Conservation (phyloP, 2,113 vertebrate genomes). For the Psephotus haematonotus region DNA sequence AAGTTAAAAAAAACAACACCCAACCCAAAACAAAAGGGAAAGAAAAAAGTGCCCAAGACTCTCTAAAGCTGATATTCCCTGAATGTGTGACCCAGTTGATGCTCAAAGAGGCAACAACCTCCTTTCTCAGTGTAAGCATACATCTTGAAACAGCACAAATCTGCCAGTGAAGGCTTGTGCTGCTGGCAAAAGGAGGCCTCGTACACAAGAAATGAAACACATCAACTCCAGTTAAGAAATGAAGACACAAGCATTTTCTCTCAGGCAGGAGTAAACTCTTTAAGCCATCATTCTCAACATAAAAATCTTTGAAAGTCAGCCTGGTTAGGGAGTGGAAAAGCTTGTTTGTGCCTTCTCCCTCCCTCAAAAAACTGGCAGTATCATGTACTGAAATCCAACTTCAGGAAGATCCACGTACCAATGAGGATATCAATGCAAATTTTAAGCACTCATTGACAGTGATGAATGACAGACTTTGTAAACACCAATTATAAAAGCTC, state of each 20-base stretch:
- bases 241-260: neutral
- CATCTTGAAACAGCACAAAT: neutral
- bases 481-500: conserved; percentile 35
- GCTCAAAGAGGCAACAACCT: neutral
- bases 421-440: neutral
- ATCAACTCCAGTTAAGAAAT: neutral
- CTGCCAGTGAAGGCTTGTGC: neutral
- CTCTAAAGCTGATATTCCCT: neutral
- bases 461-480: neutral
- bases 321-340: neutral
- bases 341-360: neutral
- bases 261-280: neutral
- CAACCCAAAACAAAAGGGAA: neutral
- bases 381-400: neutral
- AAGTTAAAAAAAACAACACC: neutral
- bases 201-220: neutral
- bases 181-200: neutral
- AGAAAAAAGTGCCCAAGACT: neutral
- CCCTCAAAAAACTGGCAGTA: neutral
- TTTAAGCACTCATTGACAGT: neutral
- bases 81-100: neutral
- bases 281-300: neutral
- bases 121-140: neutral
- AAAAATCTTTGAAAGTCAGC: neutral
- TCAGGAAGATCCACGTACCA: neutral